phyloP scores from a whole-genome alignment of 2,888 invertebrate genomes.

The Tetanocera ferruginea region DNA sequence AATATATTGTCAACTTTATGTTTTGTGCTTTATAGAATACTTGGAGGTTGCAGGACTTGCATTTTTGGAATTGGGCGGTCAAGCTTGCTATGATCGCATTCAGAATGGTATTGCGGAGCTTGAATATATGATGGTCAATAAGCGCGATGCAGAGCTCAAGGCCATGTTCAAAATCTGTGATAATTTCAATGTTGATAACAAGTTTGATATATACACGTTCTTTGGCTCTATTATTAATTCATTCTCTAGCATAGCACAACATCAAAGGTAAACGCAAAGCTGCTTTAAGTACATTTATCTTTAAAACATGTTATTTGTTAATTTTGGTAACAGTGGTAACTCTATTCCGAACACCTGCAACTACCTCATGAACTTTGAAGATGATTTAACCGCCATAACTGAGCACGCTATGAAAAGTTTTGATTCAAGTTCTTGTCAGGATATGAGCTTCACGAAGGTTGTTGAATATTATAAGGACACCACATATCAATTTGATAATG shows the following conservation, averaged over 20 bases:
- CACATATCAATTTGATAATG: constrained; percentile 47
- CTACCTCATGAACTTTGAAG: constrained; percentile 52
- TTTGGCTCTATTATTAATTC: constrained; percentile 62
- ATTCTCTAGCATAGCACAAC: constrained; percentile 62
- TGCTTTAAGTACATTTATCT: too few species aligned
- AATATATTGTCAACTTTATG: neutral
- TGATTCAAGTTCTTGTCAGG: constrained; percentile 51
- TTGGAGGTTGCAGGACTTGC: constrained; percentile 65
- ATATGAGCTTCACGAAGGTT: constrained; percentile 55
- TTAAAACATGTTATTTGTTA: neutral
- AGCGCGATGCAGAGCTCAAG: constrained; percentile 58
- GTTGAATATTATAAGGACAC: constrained; percentile 51
- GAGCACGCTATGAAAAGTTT: constrained; percentile 51
- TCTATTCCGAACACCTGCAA: constrained; percentile 55
- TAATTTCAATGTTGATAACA: constrained; percentile 59
- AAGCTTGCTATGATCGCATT: constrained; percentile 64
- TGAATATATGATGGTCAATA: constrained; percentile 58
- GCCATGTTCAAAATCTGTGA: constrained; percentile 63
- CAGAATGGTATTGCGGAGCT: constrained; percentile 62
- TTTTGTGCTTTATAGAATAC: constrained; percentile 59
- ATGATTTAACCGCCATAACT: constrained; percentile 60
- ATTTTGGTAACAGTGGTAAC: constrained; percentile 47
- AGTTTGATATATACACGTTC: constrained; percentile 63
- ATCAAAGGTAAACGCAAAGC: constrained; percentile 57
- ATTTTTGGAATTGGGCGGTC: constrained; percentile 59